These are phyloP conservation scores for Petrocephalus microphthalmus DNA, from an alignment of 2,113 vertebrate species.

Conservation along the genomic window DNA sequence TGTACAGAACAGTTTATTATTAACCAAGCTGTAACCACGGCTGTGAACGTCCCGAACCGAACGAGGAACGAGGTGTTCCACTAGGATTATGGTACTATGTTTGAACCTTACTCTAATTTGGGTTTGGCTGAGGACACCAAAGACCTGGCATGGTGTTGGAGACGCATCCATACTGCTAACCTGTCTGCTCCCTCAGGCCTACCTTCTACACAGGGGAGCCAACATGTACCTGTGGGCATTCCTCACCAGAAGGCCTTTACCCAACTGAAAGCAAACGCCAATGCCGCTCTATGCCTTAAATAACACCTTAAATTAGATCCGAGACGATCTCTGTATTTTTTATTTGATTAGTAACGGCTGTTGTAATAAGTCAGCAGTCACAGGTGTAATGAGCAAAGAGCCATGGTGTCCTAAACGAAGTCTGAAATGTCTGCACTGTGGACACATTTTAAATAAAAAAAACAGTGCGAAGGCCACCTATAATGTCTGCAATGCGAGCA, in stretches of 20 bases:
- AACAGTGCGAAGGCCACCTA: neutral
- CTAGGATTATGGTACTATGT: neutral
- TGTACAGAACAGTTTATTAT: neutral
- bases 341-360: neutral
- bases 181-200: neutral
- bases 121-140: neutral
- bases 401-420: too few species aligned
- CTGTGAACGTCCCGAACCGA: neutral
- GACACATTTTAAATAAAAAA: neutral
- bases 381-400: too few species aligned
- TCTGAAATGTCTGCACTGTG: neutral
- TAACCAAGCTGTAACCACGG: neutral
- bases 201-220: neutral
- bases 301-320: neutral
- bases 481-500: neutral
- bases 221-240: neutral
- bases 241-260: neutral
- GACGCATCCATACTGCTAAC: neutral
- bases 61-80: neutral
- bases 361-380: neutral
- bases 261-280: neutral
- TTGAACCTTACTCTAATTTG: neutral
- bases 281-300: neutral
- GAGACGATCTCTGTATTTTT: neutral
- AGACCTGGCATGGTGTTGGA: neutral